Percentiles rank a stretch among this genome's conserved stretches.
Conservation (phyloP, 1,140 invertebrate genomes). For the Marisa cornuarietis region DNA sequence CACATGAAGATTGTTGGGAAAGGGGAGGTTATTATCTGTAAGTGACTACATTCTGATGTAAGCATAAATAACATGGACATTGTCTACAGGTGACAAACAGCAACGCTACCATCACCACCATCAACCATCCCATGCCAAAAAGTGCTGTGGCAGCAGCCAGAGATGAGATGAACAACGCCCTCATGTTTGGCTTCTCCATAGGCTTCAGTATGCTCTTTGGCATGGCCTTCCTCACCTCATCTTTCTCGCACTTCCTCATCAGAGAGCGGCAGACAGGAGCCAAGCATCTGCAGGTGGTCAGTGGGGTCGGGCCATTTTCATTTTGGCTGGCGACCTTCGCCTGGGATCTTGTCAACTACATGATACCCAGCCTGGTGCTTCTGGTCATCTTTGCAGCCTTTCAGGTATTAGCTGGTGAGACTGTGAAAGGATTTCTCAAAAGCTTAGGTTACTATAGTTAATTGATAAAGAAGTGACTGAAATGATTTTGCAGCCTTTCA, state of each 20-base stretch:
- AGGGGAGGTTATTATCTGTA: too few relatives aligned
- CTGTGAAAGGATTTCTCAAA: too few relatives aligned
- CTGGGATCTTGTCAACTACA: slow-evolving; percentile 73
- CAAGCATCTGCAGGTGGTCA: slow-evolving; percentile 62
- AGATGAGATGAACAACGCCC: slow-evolving; percentile 9
- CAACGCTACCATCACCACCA: slow-evolving; percentile 26
- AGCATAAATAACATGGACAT: too few relatives aligned
- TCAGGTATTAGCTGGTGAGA: slow-evolving; percentile 33
- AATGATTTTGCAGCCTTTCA: too few relatives aligned
- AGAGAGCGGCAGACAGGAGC: slow-evolving; percentile 54
- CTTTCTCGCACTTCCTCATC: slow-evolving; percentile 61
- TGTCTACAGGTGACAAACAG: slow-evolving; percentile 24
- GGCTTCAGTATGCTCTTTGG: slow-evolving; percentile 58
- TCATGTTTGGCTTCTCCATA: slow-evolving; percentile 45
- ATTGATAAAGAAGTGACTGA: too few relatives aligned
- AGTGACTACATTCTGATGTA: too few relatives aligned
- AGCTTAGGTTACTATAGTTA: too few relatives aligned
- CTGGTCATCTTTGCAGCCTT: slow-evolving; percentile 56
- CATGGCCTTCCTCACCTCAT: slow-evolving; percentile 59
- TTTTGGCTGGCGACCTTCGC: slow-evolving; percentile 78
- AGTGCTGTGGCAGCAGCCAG: slow-evolving; percentile 30
- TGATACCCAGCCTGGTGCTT: slow-evolving; percentile 52
- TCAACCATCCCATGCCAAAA: slow-evolving; percentile 44
- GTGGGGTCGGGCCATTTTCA: slow-evolving; percentile 72
- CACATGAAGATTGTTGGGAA: too few relatives aligned